phyloP scores from a whole-genome alignment of 2,888 invertebrate species.

The Troglohyphantes excavatus region DNA sequence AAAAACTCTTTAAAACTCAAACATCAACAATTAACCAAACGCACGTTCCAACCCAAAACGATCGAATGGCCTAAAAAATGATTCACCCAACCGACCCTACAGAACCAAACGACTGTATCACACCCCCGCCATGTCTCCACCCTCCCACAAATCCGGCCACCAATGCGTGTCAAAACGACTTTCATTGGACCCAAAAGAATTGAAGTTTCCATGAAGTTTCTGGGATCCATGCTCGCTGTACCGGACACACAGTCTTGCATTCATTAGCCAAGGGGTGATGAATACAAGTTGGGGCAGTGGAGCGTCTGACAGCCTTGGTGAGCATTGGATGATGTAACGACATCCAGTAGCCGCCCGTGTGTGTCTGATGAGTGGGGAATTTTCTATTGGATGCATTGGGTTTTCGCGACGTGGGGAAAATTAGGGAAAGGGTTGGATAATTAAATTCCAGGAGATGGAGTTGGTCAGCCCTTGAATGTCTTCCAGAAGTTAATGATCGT shows the following conservation, averaged over 20 bases:
- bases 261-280: slow-evolving; percentile 56
- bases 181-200: slow-evolving; percentile 36
- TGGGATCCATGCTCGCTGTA: slow-evolving; percentile 2
- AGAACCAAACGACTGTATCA: neutral
- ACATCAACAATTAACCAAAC: neutral
- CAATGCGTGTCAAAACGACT: slow-evolving; percentile 48
- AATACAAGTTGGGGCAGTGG: slow-evolving; percentile 25
- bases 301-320: slow-evolving; percentile 37
- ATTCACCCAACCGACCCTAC: neutral
- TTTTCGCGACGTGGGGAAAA: slow-evolving; percentile 15
- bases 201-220: slow-evolving; percentile 30
- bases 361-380: slow-evolving; percentile 32
- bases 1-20: no score
- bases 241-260: slow-evolving; percentile 49
- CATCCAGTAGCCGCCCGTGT: slow-evolving; percentile 1
- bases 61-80: neutral
- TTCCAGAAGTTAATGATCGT: neutral
- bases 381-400: slow-evolving; percentile 42
- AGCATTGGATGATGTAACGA: slow-evolving; percentile 23
- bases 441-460: slow-evolving; percentile 32
- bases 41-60: neutral
- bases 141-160: slow-evolving; percentile 14
- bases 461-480: slow-evolving; percentile 12
- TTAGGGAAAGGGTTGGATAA: slow-evolving; percentile 45
- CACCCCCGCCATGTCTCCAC: slow-evolving; percentile 2